Evolutionary conservation across 1,140 invertebrate genomes (phyloP), one percentile per base, ranked within the genome.

Genomic region (Penaeus indicus): DNA sequence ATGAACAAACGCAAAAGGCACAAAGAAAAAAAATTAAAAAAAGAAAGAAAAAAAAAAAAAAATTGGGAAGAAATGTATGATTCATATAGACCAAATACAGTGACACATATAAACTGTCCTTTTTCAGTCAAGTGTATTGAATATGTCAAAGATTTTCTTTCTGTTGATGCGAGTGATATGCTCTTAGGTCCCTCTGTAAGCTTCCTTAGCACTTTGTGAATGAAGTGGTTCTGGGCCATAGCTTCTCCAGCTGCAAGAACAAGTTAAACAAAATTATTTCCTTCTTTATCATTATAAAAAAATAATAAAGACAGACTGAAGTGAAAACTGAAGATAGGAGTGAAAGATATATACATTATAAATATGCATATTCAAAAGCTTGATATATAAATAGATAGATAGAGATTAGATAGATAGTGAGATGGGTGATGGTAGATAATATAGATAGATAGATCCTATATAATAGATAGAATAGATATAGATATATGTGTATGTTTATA

Each of bases 91-190:
- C 11, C 7, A 42, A 32, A 42, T 42, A 42, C 1, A 42, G 38
- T 42, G 38, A 42, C 63, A 84, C 7, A 32, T 10, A 77, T 22
- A 38, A n/a, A 27, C 60, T 89, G 18, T 81, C 96, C 93, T 97
- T 96, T 10, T 95, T 94, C 77, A 99, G 93, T 99, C 98, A 79
- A 99, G 93, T 0, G 96, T 98, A 90, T 97, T 96, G 61, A 99
- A n/a, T n/a, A n/a, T 95, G 93, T 99, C 96, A 93, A 98, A 99
- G 90, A 99, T 98, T n/a, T 96, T 95, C n/a, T 92, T 99, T 99
- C 89, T 99, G 94, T 92, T 97, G 96, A 93, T 99, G 98, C 2
- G 97, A 98, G 92, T 99, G 97, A 92, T 99, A 99, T 0, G 99
- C 97, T 89, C 98, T 94, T 0, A 99, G 95, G 93, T 99, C 3